Evolutionary conservation across 2,113 vertebrate genomes (phyloP).

Genomic region (Gymnocephalus cernua): DNA sequence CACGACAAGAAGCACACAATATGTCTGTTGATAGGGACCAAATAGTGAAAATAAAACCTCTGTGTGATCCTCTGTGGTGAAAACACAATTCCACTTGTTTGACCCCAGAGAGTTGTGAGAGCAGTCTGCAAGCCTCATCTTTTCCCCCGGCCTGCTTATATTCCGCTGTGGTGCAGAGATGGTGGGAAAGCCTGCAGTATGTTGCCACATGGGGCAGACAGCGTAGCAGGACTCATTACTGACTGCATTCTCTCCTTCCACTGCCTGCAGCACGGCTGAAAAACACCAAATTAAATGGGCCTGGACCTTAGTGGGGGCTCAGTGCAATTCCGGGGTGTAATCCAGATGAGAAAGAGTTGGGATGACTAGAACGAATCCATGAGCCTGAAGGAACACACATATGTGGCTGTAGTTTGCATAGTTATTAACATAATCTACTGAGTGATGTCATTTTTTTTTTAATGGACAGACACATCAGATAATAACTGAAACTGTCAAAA

Average conservation of each 20-base stretch:
- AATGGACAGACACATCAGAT: slow-evolving; percentile 20
- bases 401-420: slow-evolving; percentile 37
- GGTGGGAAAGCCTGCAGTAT: slow-evolving; percentile 52
- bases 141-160: slow-evolving; percentile 21
- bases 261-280: slow-evolving; percentile 56
- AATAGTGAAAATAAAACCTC: slow-evolving; percentile 12
- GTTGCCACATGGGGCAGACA: slow-evolving; percentile 48
- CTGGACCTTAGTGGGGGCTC: slow-evolving; percentile 22
- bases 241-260: slow-evolving; percentile 46
- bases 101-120: background rate
- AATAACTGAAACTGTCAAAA: background rate
- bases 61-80: background rate
- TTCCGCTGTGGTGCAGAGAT: slow-evolving; percentile 38
- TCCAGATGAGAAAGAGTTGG: slow-evolving; percentile 41
- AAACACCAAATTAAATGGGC: slow-evolving; percentile 63
- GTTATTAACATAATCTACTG: slow-evolving; percentile 32
- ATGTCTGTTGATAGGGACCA: slow-evolving; percentile 7
- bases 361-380: slow-evolving; percentile 34
- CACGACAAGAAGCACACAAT: background rate
- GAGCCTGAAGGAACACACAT: slow-evolving; percentile 33
- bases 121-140: slow-evolving; percentile 20
- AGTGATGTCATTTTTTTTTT: background rate
- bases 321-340: slow-evolving; percentile 45
- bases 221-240: slow-evolving; percentile 68
- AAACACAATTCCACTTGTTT: slow-evolving; percentile 14